Conservation (phyloP, 2,113 vertebrate genomes). For the Ammodytes marinus region DNA sequence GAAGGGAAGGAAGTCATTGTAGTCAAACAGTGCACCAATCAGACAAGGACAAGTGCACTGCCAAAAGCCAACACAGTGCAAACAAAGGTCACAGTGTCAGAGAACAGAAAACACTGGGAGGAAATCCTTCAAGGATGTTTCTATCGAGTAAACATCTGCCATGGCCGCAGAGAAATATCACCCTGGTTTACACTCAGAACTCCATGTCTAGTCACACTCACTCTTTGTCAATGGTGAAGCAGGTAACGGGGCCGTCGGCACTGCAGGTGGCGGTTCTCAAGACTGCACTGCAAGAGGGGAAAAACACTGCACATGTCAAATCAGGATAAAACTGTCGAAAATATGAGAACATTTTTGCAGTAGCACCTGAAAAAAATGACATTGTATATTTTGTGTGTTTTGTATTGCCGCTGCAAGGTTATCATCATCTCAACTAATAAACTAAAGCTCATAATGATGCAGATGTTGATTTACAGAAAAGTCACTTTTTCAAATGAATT, state of each 20-base stretch:
- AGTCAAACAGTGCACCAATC: neutral
- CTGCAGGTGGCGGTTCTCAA: constrained; percentile 86
- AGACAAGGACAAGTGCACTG: neutral
- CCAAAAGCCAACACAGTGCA: neutral
- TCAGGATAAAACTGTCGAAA: neutral
- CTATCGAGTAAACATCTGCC: neutral
- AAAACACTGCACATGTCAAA: constrained; percentile 22
- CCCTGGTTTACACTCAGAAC: constrained; percentile 18
- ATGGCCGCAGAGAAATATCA: neutral
- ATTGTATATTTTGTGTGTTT: neutral
- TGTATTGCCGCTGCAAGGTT: neutral
- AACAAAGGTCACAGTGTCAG: neutral
- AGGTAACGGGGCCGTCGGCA: constrained; percentile 85
- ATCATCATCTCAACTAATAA: neutral
- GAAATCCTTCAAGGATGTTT: neutral
- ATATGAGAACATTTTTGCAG: no score
- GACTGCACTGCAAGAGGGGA: constrained; percentile 76
- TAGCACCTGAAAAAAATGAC: neutral
- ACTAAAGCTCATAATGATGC: neutral
- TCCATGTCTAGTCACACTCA: constrained; percentile 68
- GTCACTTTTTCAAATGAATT: neutral
- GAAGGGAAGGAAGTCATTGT: constrained; percentile 9
- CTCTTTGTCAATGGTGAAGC: constrained; percentile 88
- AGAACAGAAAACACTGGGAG: neutral
- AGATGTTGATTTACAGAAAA: neutral